Evolutionary conservation across 2,888 invertebrate genomes (phyloP).

Genomic region (Pterostichus madidus): DNA sequence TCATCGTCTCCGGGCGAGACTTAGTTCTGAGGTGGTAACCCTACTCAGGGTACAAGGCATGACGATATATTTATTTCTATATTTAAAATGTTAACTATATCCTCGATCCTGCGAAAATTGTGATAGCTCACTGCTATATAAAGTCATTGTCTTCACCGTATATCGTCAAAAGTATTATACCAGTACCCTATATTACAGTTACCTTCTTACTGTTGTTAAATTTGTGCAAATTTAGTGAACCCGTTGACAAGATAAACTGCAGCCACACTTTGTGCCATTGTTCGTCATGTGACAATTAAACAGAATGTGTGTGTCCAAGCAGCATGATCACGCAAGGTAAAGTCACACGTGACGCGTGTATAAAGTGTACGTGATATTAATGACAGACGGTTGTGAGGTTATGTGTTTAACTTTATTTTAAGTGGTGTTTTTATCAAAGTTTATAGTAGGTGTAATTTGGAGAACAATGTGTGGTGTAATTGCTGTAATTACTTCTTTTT

Average conservation of each 20-base stretch:
- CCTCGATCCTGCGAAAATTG: no score
- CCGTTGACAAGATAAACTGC: conserved; percentile 24
- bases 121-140: no score
- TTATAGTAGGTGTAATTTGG: not conserved
- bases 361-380: conserved; percentile 17
- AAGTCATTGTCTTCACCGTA: not conserved
- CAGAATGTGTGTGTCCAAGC: not conserved
- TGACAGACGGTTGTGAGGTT: not conserved
- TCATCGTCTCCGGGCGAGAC: no score
- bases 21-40: no score
- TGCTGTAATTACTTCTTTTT: not conserved
- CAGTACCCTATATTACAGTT: not conserved
- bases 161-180: not conserved
- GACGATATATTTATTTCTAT: no score
- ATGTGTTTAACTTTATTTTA: not conserved
- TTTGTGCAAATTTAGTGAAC: conserved; percentile 4
- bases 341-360: conserved; percentile 9
- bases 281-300: conserved; percentile 29
- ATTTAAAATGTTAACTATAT: no score
- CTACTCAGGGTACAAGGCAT: no score
- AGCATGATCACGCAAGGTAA: conserved; percentile 17
- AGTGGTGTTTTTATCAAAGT: conserved; percentile 4
- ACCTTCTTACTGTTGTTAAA: not conserved
- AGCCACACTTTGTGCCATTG: not conserved
- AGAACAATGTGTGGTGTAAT: not conserved